A percentile compares a stretch with the other conserved stretches of the same genome.
phyloP scores from a whole-genome alignment of 1,140 invertebrate species.

The Lanistes nyassanus region DNA sequence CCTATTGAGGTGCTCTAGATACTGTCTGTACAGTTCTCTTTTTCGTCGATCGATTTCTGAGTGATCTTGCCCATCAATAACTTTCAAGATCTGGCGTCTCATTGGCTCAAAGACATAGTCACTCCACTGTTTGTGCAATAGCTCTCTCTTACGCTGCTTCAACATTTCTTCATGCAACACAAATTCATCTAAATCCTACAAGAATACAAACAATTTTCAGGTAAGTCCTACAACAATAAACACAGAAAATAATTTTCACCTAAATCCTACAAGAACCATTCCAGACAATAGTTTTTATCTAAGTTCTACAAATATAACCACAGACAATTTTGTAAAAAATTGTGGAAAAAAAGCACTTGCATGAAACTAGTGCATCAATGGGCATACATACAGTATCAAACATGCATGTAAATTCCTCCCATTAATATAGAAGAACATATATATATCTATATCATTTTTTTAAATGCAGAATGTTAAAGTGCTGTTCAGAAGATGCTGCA shows the following conservation, averaged over 20 bases:
- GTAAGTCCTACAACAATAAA: not conserved
- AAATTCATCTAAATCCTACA: constrained; percentile 55
- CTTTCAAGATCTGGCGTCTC: constrained; percentile 53
- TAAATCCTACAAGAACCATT: not conserved
- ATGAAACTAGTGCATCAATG: too few relatives aligned
- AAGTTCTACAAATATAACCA: not conserved
- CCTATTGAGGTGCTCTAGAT: constrained; percentile 61
- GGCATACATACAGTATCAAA: too few relatives aligned
- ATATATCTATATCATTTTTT: too few relatives aligned
- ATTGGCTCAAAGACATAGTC: constrained; percentile 62
- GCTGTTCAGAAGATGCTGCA: too few relatives aligned
- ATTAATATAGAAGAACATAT: too few relatives aligned
- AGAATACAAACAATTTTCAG: constrained; percentile 6
- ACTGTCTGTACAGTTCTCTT: constrained; percentile 59
- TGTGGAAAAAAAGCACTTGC: not conserved
- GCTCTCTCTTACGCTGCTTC: constrained; percentile 58
- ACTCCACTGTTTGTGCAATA: constrained; percentile 62
- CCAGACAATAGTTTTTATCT: not conserved
- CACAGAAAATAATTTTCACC: not conserved
- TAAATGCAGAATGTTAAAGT: too few relatives aligned
- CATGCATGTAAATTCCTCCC: too few relatives aligned
- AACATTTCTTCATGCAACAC: constrained; percentile 51
- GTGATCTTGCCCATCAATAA: constrained; percentile 56
- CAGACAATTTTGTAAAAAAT: not conserved
- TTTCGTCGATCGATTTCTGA: constrained; percentile 52